These are phyloP conservation scores for Grapholita molesta DNA, from an alignment of 1,140 invertebrate species.

Conservation along the genomic window DNA sequence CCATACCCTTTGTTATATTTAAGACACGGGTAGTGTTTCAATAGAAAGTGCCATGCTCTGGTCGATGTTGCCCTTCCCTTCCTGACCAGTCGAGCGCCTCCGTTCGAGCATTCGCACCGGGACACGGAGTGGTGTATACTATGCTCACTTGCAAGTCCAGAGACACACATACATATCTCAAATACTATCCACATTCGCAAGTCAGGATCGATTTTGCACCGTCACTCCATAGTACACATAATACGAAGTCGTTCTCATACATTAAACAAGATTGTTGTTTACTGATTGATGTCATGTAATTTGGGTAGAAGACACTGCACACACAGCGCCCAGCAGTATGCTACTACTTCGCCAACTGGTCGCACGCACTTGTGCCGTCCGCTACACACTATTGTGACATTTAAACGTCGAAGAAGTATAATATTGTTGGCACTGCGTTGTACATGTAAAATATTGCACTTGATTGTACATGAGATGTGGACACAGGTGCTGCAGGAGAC, in stretches of 20 bases:
- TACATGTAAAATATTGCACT: constrained; percentile 70
- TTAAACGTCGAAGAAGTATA: constrained; percentile 51
- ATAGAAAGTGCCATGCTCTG: constrained; percentile 75
- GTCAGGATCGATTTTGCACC: constrained; percentile 78
- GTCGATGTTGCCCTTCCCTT: constrained; percentile 61
- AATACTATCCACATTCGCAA: constrained; percentile 48
- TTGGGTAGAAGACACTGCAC: constrained; percentile 25
- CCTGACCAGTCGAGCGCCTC: constrained; percentile 37
- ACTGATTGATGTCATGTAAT: constrained; percentile 5
- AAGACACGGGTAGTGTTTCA: constrained; percentile 54
- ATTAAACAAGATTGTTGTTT: constrained; percentile 39
- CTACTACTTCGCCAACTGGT: constrained; percentile 55
- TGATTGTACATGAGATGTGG: constrained; percentile 37
- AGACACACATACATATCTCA: constrained; percentile 40
- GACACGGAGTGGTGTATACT: constrained; percentile 45
- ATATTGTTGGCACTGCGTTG: constrained; percentile 63
- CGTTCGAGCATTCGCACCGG: constrained; percentile 38
- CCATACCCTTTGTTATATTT: constrained; percentile 50
- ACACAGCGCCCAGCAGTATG: constrained; percentile 65
- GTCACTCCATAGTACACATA: constrained; percentile 65
- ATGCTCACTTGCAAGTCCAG: constrained; percentile 55
- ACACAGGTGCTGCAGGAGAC: constrained; percentile 64
- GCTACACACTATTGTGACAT: not conserved
- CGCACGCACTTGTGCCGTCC: not conserved
- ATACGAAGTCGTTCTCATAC: constrained; percentile 44